A percentile compares a stretch with the other conserved stretches of the same genome.
phyloP scores from a whole-genome alignment of 2,888 invertebrate species.

The Acanthopleura granulata region DNA sequence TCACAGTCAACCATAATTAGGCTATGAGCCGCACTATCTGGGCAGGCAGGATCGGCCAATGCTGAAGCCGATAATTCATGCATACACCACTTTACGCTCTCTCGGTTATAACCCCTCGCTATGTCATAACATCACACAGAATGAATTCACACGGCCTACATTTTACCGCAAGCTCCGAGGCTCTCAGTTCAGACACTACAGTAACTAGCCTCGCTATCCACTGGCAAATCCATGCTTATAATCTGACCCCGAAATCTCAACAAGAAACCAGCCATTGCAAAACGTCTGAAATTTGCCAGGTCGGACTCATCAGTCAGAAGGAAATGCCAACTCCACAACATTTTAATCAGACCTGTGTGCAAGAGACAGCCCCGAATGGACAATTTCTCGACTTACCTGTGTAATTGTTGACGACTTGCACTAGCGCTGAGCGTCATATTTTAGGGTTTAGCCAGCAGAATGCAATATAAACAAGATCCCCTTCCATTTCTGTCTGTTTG shows the following conservation, averaged over 20 bases:
- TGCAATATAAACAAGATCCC: slow-evolving; percentile 14
- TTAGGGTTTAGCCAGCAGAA: not conserved
- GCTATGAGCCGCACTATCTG: slow-evolving; percentile 11
- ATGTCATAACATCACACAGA: too few relatives aligned
- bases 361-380: not conserved
- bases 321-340: not conserved
- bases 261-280: slow-evolving; percentile 5
- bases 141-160: too few relatives aligned
- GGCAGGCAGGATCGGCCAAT: not conserved
- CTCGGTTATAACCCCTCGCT: not conserved
- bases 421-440: not conserved
- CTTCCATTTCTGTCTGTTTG: slow-evolving; percentile 20
- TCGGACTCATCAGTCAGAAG: not conserved
- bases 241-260: not conserved
- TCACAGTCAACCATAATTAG: slow-evolving; percentile 18
- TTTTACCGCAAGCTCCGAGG: too few relatives aligned
- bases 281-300: not conserved
- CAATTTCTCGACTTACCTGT: not conserved
- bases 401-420: not conserved
- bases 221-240: too few relatives aligned
- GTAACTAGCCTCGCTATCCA: too few relatives aligned
- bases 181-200: too few relatives aligned
- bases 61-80: slow-evolving; percentile 16
- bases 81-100: not conserved
- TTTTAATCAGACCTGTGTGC: not conserved